Conservation (phyloP, 2,113 vertebrate species). For the Lipophrys pholis region DNA sequence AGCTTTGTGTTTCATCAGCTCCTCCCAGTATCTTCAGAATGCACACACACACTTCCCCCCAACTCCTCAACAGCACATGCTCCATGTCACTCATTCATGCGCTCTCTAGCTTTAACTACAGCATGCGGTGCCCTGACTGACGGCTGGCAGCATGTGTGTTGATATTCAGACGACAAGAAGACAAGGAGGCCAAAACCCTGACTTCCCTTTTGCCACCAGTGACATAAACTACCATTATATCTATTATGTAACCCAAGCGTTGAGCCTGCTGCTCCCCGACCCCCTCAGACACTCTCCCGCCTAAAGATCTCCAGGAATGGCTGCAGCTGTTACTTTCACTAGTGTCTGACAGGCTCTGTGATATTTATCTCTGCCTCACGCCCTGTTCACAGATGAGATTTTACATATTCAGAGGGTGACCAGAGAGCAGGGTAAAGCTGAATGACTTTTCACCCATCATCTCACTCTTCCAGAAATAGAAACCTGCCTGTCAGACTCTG, state of each 20-base stretch:
- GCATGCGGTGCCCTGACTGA: neutral
- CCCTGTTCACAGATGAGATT: conserved; percentile 11
- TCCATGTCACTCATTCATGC: conserved; percentile 41
- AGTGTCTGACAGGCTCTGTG: conserved; percentile 24
- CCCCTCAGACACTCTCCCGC: conserved; percentile 5
- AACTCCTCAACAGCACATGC: conserved; percentile 32
- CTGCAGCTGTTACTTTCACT: conserved; percentile 58
- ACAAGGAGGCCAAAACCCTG: conserved; percentile 29
- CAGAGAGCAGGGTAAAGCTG: conserved; percentile 21
- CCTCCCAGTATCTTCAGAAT: conserved; percentile 60
- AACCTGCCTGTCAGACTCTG: conserved; percentile 12
- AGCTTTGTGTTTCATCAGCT: conserved; percentile 53
- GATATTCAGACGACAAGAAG: conserved; percentile 12
- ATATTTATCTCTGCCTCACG: conserved; percentile 15
- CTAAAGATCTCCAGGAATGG: conserved; percentile 28
- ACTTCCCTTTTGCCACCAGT: conserved; percentile 41
- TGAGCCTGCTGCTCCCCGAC: conserved; percentile 32
- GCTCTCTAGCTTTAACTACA: conserved; percentile 4
- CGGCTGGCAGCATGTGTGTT: conserved; percentile 17
- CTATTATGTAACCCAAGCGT: conserved; percentile 51
- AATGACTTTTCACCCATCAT: conserved; percentile 41
- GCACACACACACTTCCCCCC: neutral
- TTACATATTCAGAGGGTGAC: conserved; percentile 28
- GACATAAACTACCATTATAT: conserved; percentile 34
- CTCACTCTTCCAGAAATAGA: conserved; percentile 52